Evolutionary conservation across 2,797 vertebrate genomes (phyloP).

Genomic region (Phyllotis vaccarum): DNA sequence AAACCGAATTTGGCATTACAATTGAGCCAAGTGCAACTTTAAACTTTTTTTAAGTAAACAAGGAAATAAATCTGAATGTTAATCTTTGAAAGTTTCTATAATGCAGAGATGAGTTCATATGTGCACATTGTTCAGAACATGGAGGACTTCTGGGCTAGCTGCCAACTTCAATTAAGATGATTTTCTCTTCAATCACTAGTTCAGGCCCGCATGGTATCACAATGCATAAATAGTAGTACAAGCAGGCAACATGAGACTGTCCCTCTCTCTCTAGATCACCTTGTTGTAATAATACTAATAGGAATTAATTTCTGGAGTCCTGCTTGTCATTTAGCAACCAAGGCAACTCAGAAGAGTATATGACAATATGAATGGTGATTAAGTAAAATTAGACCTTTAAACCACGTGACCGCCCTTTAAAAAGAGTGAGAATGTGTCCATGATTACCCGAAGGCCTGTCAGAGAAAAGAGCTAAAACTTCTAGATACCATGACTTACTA

Average conservation of each 20-base stretch:
- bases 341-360: background rate
- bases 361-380: background rate
- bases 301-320: slow-evolving; percentile 72
- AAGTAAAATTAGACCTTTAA: slow-evolving; percentile 33
- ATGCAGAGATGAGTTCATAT: slow-evolving; percentile 47
- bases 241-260: slow-evolving; percentile 56
- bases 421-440: background rate
- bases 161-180: slow-evolving; percentile 74
- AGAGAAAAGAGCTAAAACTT: background rate
- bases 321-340: slow-evolving; percentile 20
- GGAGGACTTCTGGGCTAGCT: slow-evolving; percentile 76
- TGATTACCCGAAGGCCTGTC: background rate
- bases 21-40: background rate
- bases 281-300: slow-evolving; percentile 32
- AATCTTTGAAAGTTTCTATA: slow-evolving; percentile 52
- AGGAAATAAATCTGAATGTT: slow-evolving; percentile 55
- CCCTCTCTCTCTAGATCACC: slow-evolving; percentile 36
- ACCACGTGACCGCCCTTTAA: background rate
- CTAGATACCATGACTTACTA: background rate
- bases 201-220: slow-evolving; percentile 71
- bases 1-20: background rate
- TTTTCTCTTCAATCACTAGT: slow-evolving; percentile 77
- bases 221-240: slow-evolving; percentile 67
- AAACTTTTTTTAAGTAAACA: slow-evolving; percentile 59
- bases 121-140: slow-evolving; percentile 36